A percentile compares a stretch with the other conserved stretches of the same genome.
These are phyloP conservation scores for Alectura lathami DNA, from an alignment of 2,113 vertebrate species.

Conservation along the genomic window DNA sequence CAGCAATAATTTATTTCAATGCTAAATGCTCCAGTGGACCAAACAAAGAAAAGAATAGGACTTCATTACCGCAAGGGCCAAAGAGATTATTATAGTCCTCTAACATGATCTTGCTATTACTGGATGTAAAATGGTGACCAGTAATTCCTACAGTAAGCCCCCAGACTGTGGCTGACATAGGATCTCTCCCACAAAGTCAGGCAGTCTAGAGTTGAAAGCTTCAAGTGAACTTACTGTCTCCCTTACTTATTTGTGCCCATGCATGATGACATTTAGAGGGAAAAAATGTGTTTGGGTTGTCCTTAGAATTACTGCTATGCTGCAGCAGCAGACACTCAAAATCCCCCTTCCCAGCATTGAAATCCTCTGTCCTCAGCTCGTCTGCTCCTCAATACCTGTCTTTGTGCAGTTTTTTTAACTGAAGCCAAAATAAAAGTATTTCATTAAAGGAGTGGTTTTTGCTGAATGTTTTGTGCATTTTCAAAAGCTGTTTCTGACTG, in stretches of 20 bases:
- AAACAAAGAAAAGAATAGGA: background rate
- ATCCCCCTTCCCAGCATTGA: background rate
- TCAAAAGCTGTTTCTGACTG: background rate
- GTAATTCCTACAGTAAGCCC: background rate
- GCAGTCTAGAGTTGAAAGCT: background rate
- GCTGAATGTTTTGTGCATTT: background rate
- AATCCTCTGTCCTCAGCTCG: background rate
- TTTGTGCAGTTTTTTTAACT: background rate
- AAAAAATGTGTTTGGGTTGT: background rate
- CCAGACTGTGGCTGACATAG: background rate
- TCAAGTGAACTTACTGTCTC: background rate
- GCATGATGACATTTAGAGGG: background rate
- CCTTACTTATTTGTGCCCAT: background rate
- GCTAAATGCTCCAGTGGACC: background rate
- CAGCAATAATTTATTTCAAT: background rate
- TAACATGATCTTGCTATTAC: background rate
- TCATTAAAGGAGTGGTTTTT: background rate
- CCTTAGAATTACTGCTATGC: background rate
- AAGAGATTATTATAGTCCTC: background rate
- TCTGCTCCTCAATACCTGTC: background rate
- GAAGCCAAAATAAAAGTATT: background rate
- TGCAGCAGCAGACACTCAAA: background rate
- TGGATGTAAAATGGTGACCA: background rate
- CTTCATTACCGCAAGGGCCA: background rate
- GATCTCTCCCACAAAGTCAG: background rate